phyloP scores from a whole-genome alignment of 2,888 invertebrate genomes.

The Biston betularia region DNA sequence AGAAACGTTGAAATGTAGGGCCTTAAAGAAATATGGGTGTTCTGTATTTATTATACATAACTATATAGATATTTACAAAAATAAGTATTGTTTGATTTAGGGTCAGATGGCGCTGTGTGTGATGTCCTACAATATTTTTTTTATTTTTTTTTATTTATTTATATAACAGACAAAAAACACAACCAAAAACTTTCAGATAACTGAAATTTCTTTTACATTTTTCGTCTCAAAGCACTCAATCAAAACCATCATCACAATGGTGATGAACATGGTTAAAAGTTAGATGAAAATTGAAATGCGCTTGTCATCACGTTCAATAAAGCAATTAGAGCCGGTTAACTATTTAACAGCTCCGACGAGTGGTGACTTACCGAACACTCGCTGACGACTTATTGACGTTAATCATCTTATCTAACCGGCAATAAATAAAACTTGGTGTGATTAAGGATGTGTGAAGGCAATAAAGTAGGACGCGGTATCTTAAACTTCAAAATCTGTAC shows the following conservation, averaged over 20 bases:
- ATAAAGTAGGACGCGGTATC: conserved; percentile 34
- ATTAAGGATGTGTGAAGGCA: background rate
- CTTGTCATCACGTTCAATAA: conserved; percentile 47
- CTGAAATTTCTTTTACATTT: background rate
- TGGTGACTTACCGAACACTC: conserved; percentile 36
- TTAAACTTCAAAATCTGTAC: background rate
- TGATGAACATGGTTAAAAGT: conserved; percentile 27
- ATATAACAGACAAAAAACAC: background rate
- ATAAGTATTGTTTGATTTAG: too few relatives aligned
- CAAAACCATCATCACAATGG: conserved; percentile 24
- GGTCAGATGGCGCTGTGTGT: too few relatives aligned
- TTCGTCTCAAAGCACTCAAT: conserved; percentile 8
- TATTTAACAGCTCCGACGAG: conserved; percentile 38
- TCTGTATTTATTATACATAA: too few relatives aligned
- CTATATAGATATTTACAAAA: too few relatives aligned
- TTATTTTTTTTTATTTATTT: too few relatives aligned
- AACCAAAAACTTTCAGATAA: background rate
- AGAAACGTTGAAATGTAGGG: too few relatives aligned
- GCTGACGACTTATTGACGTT: conserved; percentile 57
- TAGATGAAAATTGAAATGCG: conserved; percentile 44
- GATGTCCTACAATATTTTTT: too few relatives aligned
- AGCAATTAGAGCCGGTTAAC: conserved; percentile 55
- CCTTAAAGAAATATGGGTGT: too few relatives aligned
- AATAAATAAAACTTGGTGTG: conserved; percentile 40
- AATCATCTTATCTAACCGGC: conserved; percentile 62